A percentile compares a stretch with the other conserved stretches of the same genome.
These are phyloP conservation scores for Pelmatolapia mariae DNA, from an alignment of 2,113 vertebrate genomes.

Conservation along the genomic window DNA sequence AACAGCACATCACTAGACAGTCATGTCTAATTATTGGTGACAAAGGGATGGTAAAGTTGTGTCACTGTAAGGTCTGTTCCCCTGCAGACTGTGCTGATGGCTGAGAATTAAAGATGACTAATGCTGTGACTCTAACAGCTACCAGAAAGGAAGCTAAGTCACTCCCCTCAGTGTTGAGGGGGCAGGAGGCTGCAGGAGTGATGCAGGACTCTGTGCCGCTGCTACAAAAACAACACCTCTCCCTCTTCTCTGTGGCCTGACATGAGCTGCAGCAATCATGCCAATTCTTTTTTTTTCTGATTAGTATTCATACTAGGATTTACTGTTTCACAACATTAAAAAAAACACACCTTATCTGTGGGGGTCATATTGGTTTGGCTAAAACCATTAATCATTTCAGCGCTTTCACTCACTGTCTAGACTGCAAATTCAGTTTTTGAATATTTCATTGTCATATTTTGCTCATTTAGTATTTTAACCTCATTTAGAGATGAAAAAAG, in stretches of 20 bases:
- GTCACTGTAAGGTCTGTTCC: not conserved
- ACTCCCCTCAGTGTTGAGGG: not conserved
- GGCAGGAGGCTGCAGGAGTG: not conserved
- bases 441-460: not conserved
- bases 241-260: not conserved
- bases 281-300: not conserved
- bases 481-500: not conserved
- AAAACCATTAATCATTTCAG: not conserved
- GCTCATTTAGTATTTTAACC: not conserved
- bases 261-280: not conserved
- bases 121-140: not conserved
- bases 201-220: not conserved
- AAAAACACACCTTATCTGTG: not conserved
- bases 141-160: conserved; percentile 16
- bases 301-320: not conserved
- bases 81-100: not conserved
- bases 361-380: not conserved
- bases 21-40: not conserved
- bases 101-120: conserved; percentile 6
- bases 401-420: not conserved
- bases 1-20: not conserved
- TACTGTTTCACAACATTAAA: not conserved
- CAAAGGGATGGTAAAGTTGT: not conserved
- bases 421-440: not conserved
- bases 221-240: not conserved